Evolutionary conservation across 2,113 vertebrate species (phyloP).

Genomic region (Electrona antarctica): DNA sequence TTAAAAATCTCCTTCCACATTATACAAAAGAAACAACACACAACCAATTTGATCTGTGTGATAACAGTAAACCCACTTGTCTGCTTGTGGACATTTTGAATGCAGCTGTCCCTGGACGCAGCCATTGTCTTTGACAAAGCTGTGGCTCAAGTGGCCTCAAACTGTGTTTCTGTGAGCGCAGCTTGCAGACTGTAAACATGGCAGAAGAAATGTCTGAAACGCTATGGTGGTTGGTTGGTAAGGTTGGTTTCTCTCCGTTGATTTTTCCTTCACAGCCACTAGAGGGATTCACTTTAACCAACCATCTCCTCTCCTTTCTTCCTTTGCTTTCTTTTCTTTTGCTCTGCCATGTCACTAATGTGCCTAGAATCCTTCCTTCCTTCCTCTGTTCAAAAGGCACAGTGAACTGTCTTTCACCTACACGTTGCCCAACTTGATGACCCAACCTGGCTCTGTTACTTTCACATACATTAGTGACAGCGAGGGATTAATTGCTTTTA

Average conservation of each 20-base stretch:
- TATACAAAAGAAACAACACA: slow-evolving; percentile 26
- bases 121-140: not conserved
- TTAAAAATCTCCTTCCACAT: slow-evolving; percentile 63
- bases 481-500: slow-evolving; percentile 60
- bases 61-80: slow-evolving; percentile 16
- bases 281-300: slow-evolving; percentile 52
- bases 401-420: slow-evolving; percentile 52
- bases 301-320: slow-evolving; percentile 22
- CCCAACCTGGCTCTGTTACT: slow-evolving; percentile 19
- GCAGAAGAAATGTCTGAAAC: not conserved
- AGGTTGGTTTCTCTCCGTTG: slow-evolving; percentile 8
- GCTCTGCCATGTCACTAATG: slow-evolving; percentile 17
- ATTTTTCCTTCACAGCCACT: slow-evolving; percentile 46
- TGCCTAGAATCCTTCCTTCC: not conserved
- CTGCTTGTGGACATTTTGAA: slow-evolving; percentile 10
- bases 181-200: not conserved
- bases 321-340: slow-evolving; percentile 7
- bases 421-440: slow-evolving; percentile 31
- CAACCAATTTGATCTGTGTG: slow-evolving; percentile 17
- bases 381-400: slow-evolving; percentile 21
- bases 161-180: not conserved
- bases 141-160: not conserved
- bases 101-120: not conserved
- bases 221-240: not conserved
- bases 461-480: slow-evolving; percentile 53